These are phyloP conservation scores for Papilio polytes DNA, from an alignment of 1,140 invertebrate genomes.

Conservation along the genomic window DNA sequence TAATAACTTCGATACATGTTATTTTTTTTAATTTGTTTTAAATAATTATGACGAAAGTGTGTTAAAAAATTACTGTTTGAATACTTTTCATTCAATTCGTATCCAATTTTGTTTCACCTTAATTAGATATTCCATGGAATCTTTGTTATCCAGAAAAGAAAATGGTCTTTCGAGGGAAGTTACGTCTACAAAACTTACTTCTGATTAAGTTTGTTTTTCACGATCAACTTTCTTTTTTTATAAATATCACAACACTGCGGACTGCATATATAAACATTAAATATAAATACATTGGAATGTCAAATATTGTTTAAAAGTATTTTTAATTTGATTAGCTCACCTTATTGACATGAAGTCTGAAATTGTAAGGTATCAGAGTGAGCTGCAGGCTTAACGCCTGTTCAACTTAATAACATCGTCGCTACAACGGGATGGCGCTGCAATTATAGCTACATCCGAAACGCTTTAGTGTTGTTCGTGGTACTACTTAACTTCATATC, in stretches of 20 bases:
- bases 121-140: conserved; percentile 44
- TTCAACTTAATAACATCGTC: conserved; percentile 64
- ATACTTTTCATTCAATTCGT: neutral
- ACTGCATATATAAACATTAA: conserved; percentile 39
- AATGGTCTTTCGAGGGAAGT: conserved; percentile 56
- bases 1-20: too few species aligned
- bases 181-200: conserved; percentile 60
- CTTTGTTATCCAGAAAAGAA: conserved; percentile 51
- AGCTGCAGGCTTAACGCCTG: conserved; percentile 58
- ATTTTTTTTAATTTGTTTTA: too few species aligned
- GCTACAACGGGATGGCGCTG: conserved; percentile 56
- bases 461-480: conserved; percentile 48
- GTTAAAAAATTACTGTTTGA: neutral
- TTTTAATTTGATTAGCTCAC: conserved; percentile 43
- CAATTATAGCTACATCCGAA: conserved; percentile 64
- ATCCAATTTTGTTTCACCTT: neutral
- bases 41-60: neutral
- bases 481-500: conserved; percentile 23
- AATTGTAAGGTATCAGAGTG: conserved; percentile 45
- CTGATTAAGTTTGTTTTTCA: conserved; percentile 66
- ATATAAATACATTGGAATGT: neutral
- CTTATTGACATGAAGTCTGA: conserved; percentile 40
- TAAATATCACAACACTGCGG: conserved; percentile 47
- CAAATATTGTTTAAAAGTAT: neutral
- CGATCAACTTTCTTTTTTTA: conserved; percentile 47